A percentile compares a stretch with the other conserved stretches of the same genome.
Evolutionary conservation across 2,797 vertebrate genomes (phyloP).

Genomic region (Argyrosomus regius): DNA sequence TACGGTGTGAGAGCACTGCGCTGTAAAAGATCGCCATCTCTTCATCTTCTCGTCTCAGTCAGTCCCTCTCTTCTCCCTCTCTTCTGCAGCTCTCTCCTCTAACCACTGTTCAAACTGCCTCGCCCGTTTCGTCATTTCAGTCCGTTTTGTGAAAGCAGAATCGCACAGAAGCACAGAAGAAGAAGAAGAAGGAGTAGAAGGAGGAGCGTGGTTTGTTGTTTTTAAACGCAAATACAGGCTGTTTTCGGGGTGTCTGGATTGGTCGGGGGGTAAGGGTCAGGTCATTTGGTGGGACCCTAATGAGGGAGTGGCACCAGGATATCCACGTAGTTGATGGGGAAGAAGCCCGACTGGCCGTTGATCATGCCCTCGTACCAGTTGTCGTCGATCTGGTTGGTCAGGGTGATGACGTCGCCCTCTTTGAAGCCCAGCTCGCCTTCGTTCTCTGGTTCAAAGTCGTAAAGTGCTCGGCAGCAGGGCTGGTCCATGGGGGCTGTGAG

Average conservation of each 20-base stretch:
- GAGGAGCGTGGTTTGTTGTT: slow-evolving; percentile 65
- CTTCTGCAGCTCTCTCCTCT: slow-evolving; percentile 33
- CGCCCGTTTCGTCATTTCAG: slow-evolving; percentile 29
- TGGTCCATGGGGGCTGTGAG: slow-evolving; percentile 90
- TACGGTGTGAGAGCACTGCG: slow-evolving; percentile 22
- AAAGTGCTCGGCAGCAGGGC: slow-evolving; percentile 94
- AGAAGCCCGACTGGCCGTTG: slow-evolving; percentile 95
- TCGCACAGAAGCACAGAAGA: slow-evolving; percentile 81
- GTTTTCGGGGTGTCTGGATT: slow-evolving; percentile 56
- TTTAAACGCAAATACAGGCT: slow-evolving; percentile 63
- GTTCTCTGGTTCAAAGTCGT: slow-evolving; percentile 97
- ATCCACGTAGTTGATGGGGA: slow-evolving; percentile 97
- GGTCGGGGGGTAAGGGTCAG: slow-evolving; percentile 37
- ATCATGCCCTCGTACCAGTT: slow-evolving; percentile 98
- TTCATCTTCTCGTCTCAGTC: slow-evolving; percentile 26
- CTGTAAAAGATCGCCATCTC: slow-evolving; percentile 23
- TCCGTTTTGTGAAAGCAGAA: slow-evolving; percentile 73
- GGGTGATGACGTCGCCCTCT: slow-evolving; percentile 94
- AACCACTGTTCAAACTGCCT: slow-evolving; percentile 22
- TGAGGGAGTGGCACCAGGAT: slow-evolving; percentile 96
- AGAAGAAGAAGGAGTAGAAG: slow-evolving; percentile 61
- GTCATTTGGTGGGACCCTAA: slow-evolving; percentile 80
- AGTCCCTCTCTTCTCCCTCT: slow-evolving; percentile 19
- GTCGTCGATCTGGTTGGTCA: slow-evolving; percentile 97
- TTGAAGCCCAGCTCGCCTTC: slow-evolving; percentile 97